Evolutionary conservation across 1,140 invertebrate species (phyloP).

Genomic region (Frieseomelitta varia): DNA sequence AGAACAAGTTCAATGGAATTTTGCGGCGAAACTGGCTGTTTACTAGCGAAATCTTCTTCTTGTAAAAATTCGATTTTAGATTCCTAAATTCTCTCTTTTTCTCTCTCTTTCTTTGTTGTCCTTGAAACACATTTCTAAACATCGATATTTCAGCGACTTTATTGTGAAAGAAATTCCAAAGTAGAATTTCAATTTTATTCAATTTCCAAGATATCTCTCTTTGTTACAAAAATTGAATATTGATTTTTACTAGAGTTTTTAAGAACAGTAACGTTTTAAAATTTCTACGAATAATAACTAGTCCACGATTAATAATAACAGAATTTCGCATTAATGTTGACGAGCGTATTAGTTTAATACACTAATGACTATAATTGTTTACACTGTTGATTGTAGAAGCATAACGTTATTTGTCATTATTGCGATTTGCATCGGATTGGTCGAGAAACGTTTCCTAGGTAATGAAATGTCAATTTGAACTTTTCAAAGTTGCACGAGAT

Average conservation of each 20-base stretch:
- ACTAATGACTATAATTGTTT: not conserved
- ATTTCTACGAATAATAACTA: too few species aligned
- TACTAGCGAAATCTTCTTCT: not conserved
- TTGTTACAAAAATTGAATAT: not conserved
- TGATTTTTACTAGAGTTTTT: too few species aligned
- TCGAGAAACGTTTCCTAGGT: conserved; percentile 28
- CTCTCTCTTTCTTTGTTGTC: not conserved
- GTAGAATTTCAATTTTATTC: not conserved
- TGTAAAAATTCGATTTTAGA: not conserved
- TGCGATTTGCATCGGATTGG: not conserved
- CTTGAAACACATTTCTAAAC: not conserved
- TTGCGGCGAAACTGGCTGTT: conserved; percentile 20
- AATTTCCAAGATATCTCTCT: too few species aligned
- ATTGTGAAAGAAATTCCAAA: not conserved
- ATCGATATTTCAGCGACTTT: not conserved
- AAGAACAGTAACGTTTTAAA: too few species aligned
- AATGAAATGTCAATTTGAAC: conserved; percentile 57
- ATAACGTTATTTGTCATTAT: conserved; percentile 15
- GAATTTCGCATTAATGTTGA: too few species aligned
- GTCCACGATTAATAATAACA: not conserved
- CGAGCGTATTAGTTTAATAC: too few species aligned
- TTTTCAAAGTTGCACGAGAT: conserved; percentile 51
- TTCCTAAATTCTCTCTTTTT: not conserved
- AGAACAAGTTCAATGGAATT: conserved; percentile 13
- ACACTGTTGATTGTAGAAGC: not conserved